phyloP scores from a whole-genome alignment of 2,888 invertebrate species.

The Drosophila buzzatii region DNA sequence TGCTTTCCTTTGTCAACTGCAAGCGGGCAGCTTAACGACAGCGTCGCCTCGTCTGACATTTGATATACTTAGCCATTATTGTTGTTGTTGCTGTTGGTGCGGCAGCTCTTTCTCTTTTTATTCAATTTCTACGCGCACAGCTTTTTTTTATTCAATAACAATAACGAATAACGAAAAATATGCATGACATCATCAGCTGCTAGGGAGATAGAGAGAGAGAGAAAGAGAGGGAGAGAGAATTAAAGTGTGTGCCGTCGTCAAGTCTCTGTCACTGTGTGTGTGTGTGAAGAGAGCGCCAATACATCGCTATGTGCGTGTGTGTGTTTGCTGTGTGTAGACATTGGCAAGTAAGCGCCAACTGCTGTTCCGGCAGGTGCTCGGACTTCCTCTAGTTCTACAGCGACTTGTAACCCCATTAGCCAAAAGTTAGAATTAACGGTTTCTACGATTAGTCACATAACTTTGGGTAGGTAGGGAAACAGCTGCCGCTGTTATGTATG shows the following conservation, averaged over 20 bases:
- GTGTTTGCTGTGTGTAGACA: slow-evolving; percentile 27
- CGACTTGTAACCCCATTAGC: slow-evolving; percentile 7
- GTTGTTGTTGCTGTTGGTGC: not conserved
- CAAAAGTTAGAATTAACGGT: slow-evolving; percentile 38
- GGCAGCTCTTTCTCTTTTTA: slow-evolving; percentile 36
- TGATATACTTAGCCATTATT: slow-evolving; percentile 31
- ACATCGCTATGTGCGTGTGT: slow-evolving; percentile 1
- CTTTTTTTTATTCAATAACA: slow-evolving; percentile 69
- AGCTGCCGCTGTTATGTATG: not conserved
- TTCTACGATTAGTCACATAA: slow-evolving; percentile 51
- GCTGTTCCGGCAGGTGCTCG: slow-evolving; percentile 60
- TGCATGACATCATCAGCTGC: slow-evolving; percentile 71
- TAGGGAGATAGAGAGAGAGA: not conserved
- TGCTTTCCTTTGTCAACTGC: slow-evolving; percentile 14
- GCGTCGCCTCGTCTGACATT: slow-evolving; percentile 36
- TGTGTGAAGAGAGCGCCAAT: slow-evolving; percentile 18
- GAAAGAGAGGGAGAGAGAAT: slow-evolving; percentile 23
- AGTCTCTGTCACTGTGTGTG: slow-evolving; percentile 11
- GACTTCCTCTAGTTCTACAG: slow-evolving; percentile 32
- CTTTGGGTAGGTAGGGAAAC: not conserved
- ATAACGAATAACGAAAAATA: slow-evolving; percentile 70
- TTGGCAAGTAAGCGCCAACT: slow-evolving; percentile 47
- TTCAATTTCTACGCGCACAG: slow-evolving; percentile 44
- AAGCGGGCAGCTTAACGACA: slow-evolving; percentile 26
- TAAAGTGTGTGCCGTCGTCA: slow-evolving; percentile 31